Evolutionary conservation across 2,797 vertebrate genomes (phyloP), one percentile per base, ranked within the genome.

Genomic region (Enteromius mattozi): DNA sequence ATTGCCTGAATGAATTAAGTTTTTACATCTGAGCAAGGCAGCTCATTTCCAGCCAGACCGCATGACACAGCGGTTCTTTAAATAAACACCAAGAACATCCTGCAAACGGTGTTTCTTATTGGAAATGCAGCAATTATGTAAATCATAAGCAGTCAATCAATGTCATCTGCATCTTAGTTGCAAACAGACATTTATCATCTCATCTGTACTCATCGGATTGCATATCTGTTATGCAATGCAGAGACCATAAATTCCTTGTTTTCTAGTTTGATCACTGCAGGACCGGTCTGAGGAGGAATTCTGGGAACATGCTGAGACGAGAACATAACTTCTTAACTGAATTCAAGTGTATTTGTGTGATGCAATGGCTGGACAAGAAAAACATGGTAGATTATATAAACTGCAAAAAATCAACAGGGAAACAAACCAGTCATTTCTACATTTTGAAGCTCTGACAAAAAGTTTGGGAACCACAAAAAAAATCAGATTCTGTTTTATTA

Each of bases 341-440:
- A 91, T 91, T 92, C 82, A 45, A 78, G 59, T 88, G 87, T 90
- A 90, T 93, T 92, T 90, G 87, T 88, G 85, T 90, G 89, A 93
- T 91, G 90, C 92, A 91, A 89, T 86, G 68, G 63, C 80, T 78
- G 85, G 84, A 56, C 86, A 88, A 86, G 87, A 35, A 45, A 86
- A 88, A 82, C 5, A 37, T 54, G 27, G 63, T 70, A 19, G 56
- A 49, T 65, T 82, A 35, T 14, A 24, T 51, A 74, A 37, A 75
- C 35, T 16, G 19, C 24, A 35, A 54, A 35, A 54, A 56, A 72
- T 45, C 42, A 37, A 42, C 14, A 13, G n/a, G 10, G 61, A 80
- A 70, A 54, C 21, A 81, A 70, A 59, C 35, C 61, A 35, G 30
- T 37, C 6, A 21, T 66, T 33, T 35, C 27, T 33, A 13, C 30